Base-by-base conservation (phyloP, 2,113 vertebrate genomes). In the Pheucticus melanocephalus region DNA sequence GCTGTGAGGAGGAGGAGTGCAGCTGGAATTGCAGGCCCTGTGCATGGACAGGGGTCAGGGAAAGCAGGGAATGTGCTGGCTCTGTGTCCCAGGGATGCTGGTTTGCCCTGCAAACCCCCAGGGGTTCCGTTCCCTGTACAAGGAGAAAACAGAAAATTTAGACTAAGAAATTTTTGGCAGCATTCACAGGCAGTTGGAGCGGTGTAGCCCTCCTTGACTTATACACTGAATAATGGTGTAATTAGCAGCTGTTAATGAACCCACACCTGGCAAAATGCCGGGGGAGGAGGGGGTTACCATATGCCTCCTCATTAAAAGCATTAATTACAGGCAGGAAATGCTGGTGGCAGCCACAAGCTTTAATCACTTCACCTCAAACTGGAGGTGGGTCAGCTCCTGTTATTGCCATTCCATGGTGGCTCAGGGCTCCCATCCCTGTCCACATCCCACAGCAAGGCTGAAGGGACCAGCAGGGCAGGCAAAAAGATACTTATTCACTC, bases 291-390 rank as follows among this genome's bases (percentile, higher is more conserved):
- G 59, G 53, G 19, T 35, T 88, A 18, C 85, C 77, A 40, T 76
- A 48, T 72, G 77, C 33, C 33, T 86, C 12, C 51, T 93, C 72
- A 72, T 93, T 86, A 86, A 83, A 72, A 83, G 30, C 18, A 19
- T 89, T 91, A 93, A 95, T 93, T 88, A 88, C 76, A 86, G 84
- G 30, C 88, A 89, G 77, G 77, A 89, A 86, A 56, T 3, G 20
- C 59, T 19, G 10, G 33, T 45, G 72, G 72, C 77, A 95, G 88
- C 53, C 44, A 33, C 53, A 35, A 0, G 1, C 8, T 91, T 71
- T 76, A 89, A 94, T 77, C 44, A 18, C 77, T 88, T 88, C 84
- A 57, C 61, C 71, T 71, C 84, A 44, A 30, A 54, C 50, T 73
- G 75, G 15, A 3, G 3, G 4, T 5, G 2, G 75, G 40, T 56